A percentile compares a stretch with the other conserved stretches of the same genome.
These are phyloP conservation scores for Oncorhynchus keta DNA, from an alignment of 2,113 vertebrate species.

Conservation along the genomic window DNA sequence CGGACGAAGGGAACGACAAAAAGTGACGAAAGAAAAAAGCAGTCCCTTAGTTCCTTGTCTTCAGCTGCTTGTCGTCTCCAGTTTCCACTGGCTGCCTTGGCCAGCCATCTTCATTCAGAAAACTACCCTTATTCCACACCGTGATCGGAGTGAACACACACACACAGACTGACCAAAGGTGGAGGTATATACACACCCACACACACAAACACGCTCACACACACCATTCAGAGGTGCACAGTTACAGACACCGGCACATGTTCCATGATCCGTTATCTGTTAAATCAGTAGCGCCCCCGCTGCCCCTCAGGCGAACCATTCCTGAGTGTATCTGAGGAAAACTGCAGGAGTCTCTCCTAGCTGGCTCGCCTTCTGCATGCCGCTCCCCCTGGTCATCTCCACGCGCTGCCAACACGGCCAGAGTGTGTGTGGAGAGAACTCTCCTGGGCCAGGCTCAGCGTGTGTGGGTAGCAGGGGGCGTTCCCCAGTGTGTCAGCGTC, in stretches of 20 bases:
- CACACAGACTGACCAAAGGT: not conserved
- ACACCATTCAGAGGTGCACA: not conserved
- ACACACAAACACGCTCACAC: not conserved
- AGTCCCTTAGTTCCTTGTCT: not conserved
- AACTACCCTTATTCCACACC: not conserved
- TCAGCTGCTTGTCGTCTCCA: conserved; percentile 35
- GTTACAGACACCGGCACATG: not conserved
- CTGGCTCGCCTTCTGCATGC: not conserved
- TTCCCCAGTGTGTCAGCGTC: conserved; percentile 2
- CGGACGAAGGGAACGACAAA: not conserved
- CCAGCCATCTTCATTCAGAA: conserved; percentile 2
- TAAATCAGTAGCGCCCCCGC: not conserved
- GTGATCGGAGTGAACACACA: not conserved
- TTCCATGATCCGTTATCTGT: not conserved
- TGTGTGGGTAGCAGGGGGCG: not conserved
- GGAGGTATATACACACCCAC: not conserved
- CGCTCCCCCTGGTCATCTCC: not conserved
- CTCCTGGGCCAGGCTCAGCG: not conserved
- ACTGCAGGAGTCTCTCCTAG: not conserved
- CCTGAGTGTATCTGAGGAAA: not conserved
- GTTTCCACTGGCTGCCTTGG: conserved; percentile 24
- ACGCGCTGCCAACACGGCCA: not conserved
- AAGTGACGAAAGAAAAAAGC: not conserved
- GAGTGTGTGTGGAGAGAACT: not conserved
- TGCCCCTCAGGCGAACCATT: not conserved